A percentile compares a stretch with the other conserved stretches of the same genome.
Evolutionary conservation across 2,797 vertebrate species (phyloP).

Genomic region (Pipistrellus kuhlii): DNA sequence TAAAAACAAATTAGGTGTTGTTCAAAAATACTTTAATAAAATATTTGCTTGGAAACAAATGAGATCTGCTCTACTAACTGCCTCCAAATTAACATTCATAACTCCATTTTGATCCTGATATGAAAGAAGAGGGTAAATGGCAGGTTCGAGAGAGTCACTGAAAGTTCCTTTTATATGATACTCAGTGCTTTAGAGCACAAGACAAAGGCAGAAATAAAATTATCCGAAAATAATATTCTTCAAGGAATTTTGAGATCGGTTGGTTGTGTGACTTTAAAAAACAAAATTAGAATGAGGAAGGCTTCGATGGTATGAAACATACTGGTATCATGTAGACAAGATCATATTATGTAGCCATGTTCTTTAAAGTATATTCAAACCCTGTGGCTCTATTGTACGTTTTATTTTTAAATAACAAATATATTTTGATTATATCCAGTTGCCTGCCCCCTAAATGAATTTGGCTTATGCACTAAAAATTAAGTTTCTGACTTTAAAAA

Average conservation of each 20-base stretch:
- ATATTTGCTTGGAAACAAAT: not conserved
- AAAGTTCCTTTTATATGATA: not conserved
- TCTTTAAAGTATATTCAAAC: not conserved
- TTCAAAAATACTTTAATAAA: not conserved
- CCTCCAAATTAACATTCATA: not conserved
- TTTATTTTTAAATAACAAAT: not conserved
- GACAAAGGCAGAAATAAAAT: not conserved
- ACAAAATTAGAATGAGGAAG: not conserved
- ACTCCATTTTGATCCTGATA: not conserved
- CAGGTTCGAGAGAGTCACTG: not conserved
- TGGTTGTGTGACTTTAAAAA: not conserved
- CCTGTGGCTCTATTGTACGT: not conserved
- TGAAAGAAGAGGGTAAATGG: not conserved
- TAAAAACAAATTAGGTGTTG: not conserved
- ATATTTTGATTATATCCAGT: not conserved
- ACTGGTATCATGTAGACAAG: not conserved
- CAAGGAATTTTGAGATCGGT: not conserved
- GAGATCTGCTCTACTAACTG: not conserved
- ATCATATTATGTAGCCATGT: not conserved
- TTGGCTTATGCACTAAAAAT: slow-evolving; percentile 14
- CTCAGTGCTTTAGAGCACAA: not conserved
- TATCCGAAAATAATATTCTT: not conserved
- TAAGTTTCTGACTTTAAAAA: not conserved
- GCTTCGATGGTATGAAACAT: not conserved
- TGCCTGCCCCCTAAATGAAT: not conserved